Percentiles rank a stretch among this genome's conserved stretches.
Conservation (phyloP, 2,113 vertebrate genomes). For the Bos javanicus region DNA sequence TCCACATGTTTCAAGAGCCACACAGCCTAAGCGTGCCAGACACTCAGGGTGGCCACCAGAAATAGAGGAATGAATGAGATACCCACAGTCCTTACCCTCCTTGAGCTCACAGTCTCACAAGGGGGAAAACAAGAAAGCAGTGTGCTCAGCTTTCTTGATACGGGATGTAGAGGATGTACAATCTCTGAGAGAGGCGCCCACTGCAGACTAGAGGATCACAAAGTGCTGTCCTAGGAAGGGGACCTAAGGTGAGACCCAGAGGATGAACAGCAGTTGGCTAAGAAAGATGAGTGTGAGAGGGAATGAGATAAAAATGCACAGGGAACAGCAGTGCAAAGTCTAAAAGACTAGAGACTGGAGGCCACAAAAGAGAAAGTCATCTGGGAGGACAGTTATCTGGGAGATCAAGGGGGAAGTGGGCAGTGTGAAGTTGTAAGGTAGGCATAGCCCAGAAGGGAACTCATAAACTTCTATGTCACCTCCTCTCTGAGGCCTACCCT, state of each 20-base stretch:
- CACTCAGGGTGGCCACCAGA: background rate
- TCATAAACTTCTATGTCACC: background rate
- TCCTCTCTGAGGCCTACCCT: background rate
- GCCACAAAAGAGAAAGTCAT: background rate
- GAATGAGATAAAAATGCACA: background rate
- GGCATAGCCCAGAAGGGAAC: accelerated
- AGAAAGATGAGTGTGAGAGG: background rate
- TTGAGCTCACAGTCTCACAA: background rate
- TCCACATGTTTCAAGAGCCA: background rate
- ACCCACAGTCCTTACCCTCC: background rate
- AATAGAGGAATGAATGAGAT: background rate
- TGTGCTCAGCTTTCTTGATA: background rate
- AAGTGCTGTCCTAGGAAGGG: background rate
- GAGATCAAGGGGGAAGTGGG: background rate
- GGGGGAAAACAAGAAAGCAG: background rate
- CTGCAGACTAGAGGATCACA: background rate
- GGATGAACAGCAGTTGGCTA: background rate
- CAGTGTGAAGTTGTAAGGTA: background rate
- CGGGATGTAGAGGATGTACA: background rate
- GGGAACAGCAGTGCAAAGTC: background rate
- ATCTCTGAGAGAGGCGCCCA: background rate
- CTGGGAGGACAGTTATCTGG: accelerated
- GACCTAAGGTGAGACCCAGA: background rate
- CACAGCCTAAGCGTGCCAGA: background rate
- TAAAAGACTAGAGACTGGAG: background rate